phyloP scores from a whole-genome alignment of 2,113 vertebrate genomes.

The Nicator chloris region DNA sequence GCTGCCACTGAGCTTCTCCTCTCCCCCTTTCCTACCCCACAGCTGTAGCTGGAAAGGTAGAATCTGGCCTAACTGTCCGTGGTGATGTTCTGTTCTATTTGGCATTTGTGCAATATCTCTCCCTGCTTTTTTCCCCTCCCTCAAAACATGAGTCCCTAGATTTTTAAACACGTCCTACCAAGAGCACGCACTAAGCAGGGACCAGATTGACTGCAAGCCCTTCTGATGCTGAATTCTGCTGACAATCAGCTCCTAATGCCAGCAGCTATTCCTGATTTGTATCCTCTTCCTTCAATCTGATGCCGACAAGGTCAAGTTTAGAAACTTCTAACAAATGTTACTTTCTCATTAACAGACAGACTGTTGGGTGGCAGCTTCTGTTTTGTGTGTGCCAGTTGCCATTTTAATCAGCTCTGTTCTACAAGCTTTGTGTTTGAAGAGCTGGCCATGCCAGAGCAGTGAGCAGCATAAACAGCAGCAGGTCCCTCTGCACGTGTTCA shows the following conservation, averaged over 20 bases:
- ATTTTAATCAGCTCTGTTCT: not conserved
- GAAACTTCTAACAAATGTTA: conserved; percentile 38
- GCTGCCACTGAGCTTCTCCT: not conserved
- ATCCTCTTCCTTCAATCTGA: not conserved
- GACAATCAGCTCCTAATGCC: conserved; percentile 30
- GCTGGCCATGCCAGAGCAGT: not conserved
- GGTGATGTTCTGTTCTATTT: not conserved
- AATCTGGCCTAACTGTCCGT: not conserved
- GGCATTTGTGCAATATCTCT: not conserved
- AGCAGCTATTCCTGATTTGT: conserved; percentile 32
- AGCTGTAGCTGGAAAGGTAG: not conserved
- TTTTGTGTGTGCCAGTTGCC: not conserved
- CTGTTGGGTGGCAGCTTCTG: not conserved
- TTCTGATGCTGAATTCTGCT: conserved; percentile 16
- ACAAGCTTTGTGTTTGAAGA: not conserved
- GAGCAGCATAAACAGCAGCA: not conserved
- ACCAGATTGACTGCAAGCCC: not conserved
- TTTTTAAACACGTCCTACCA: not conserved
- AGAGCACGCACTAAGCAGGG: not conserved
- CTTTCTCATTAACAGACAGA: conserved; percentile 14
- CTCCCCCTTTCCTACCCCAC: rapidly evolving
- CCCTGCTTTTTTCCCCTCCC: not conserved
- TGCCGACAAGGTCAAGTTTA: conserved; percentile 24
- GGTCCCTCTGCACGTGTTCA: not conserved
- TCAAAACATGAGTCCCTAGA: not conserved